Percentiles rank a stretch among this genome's conserved stretches.
Evolutionary conservation across 2,888 invertebrate species (phyloP).

Genomic region (Calameuta idolon): DNA sequence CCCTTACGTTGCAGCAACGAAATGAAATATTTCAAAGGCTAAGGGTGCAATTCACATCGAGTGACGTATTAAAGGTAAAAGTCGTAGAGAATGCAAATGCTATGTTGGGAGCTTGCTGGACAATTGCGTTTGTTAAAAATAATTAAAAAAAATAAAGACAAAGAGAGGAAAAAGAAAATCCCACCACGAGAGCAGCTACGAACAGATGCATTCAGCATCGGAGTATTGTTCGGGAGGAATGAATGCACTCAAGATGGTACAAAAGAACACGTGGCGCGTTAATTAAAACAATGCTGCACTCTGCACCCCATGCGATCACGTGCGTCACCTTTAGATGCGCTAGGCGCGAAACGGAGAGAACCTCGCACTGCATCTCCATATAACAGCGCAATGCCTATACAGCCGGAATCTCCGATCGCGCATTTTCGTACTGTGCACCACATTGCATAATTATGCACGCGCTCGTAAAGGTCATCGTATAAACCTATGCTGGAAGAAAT

Average conservation of each 20-base stretch:
- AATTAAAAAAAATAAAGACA: neutral
- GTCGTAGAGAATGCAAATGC: neutral
- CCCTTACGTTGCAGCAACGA: neutral
- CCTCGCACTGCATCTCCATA: neutral
- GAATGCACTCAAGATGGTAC: slow-evolving; percentile 36
- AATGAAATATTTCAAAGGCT: neutral
- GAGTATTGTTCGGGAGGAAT: slow-evolving; percentile 44
- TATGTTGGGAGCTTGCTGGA: neutral
- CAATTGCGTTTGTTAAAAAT: neutral
- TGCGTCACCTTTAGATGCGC: neutral
- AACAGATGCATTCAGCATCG: slow-evolving; percentile 50
- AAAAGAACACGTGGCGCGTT: slow-evolving; percentile 51
- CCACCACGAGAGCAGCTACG: slow-evolving; percentile 8
- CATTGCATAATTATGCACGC: neutral
- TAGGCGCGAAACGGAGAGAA: neutral
- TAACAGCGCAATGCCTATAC: neutral
- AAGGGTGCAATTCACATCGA: too few relatives aligned
- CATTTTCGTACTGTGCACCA: neutral
- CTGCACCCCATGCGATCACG: slow-evolving; percentile 9
- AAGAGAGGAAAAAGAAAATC: neutral
- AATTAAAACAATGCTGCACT: slow-evolving; percentile 58
- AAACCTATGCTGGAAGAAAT: neutral
- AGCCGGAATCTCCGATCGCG: neutral
- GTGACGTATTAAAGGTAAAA: neutral
- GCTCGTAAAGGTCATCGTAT: neutral